Percentiles rank a stretch among this genome's conserved stretches.
Evolutionary conservation across 2,797 vertebrate species (phyloP).

Genomic region (Sciaenops ocellatus): DNA sequence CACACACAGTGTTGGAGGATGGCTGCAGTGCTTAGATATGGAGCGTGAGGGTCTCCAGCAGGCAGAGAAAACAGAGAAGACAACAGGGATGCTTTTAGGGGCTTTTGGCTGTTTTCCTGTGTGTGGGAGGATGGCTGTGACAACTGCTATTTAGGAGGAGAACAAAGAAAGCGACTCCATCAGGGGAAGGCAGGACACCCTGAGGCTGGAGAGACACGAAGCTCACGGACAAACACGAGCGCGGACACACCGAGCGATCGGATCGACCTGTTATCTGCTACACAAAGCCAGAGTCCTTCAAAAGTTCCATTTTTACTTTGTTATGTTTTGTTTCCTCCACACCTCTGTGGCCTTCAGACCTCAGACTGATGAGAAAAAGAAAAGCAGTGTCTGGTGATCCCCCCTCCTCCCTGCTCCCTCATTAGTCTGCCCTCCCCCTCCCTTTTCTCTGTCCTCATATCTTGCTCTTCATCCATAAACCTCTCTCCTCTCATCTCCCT

Average conservation of each 20-base stretch:
- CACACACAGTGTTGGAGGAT: conserved; percentile 4
- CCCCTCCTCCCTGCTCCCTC: background rate
- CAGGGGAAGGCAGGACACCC: conserved; percentile 65
- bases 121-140: conserved; percentile 79
- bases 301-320: conserved; percentile 47
- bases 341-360: conserved; percentile 55
- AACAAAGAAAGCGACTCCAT: conserved; percentile 69
- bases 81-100: conserved; percentile 54
- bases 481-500: conserved; percentile 9
- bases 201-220: conserved; percentile 44
- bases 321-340: conserved; percentile 32
- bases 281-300: conserved; percentile 32
- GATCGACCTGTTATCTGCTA: conserved; percentile 14
- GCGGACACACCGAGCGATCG: conserved; percentile 22
- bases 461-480: conserved; percentile 34
- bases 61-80: conserved; percentile 51
- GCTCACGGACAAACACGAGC: conserved; percentile 40
- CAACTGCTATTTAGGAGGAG: conserved; percentile 77
- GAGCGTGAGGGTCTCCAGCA: conserved; percentile 53
- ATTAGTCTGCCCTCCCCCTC: conserved; percentile 49
- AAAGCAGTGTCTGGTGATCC: conserved; percentile 33
- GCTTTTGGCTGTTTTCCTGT: conserved; percentile 63
- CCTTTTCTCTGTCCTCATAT: conserved; percentile 19
- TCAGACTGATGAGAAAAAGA: conserved; percentile 57
- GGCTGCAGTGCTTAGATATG: conserved; percentile 65